Percentiles rank a stretch among this genome's conserved stretches.
These are phyloP conservation scores for Tetragonula carbonaria DNA, from an alignment of 2,888 invertebrate species.

Conservation along the genomic window DNA sequence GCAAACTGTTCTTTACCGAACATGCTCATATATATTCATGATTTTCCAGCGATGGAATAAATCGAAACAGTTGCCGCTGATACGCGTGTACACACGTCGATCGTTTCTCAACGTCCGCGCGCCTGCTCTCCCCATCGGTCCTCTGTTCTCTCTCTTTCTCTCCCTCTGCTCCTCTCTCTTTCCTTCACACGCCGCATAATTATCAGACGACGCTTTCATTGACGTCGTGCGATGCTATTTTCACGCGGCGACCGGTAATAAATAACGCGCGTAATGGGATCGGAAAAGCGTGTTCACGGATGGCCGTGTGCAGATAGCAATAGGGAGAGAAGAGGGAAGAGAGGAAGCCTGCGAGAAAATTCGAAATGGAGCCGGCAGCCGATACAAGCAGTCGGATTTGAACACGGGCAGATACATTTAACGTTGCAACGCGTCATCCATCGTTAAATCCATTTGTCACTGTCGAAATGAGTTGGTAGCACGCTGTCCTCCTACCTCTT, in stretches of 20 bases:
- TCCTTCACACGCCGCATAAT: constrained; percentile 43
- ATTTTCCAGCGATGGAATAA: not conserved
- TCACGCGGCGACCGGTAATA: constrained; percentile 54
- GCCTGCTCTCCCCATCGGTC: constrained; percentile 9
- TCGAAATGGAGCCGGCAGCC: constrained; percentile 54
- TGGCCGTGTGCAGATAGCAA: constrained; percentile 53
- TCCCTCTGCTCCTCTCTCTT: not conserved
- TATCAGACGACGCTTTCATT: constrained; percentile 51
- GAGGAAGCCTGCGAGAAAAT: constrained; percentile 37
- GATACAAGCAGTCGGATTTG: constrained; percentile 63
- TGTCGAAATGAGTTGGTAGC: constrained; percentile 57
- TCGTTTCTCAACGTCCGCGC: constrained; percentile 48
- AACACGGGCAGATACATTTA: constrained; percentile 65
- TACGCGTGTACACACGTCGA: constrained; percentile 1
- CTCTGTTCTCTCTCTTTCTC: constrained; percentile 9
- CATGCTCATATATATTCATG: not conserved
- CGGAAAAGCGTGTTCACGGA: constrained; percentile 54
- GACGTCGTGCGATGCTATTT: constrained; percentile 49
- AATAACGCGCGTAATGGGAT: constrained; percentile 66
- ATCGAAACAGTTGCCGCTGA: not conserved
- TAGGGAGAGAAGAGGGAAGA: not conserved
- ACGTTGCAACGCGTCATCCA: constrained; percentile 52
- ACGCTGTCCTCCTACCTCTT: constrained; percentile 20
- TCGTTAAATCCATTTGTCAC: constrained; percentile 70
- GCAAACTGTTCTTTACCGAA: not conserved